Conservation (phyloP, 2,797 vertebrate genomes). For the Enteromius viviparus region DNA sequence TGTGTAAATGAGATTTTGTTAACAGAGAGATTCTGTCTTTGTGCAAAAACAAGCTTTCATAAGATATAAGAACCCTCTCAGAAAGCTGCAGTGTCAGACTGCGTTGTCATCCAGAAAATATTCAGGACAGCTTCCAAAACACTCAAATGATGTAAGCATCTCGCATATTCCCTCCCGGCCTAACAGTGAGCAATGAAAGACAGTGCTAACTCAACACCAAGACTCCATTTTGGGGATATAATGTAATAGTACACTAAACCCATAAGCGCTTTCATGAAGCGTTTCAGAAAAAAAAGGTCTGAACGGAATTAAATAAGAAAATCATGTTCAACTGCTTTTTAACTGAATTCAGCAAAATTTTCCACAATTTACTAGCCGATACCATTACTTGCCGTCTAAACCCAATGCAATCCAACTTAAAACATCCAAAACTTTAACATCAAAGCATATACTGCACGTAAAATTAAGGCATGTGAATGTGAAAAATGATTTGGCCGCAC, state of each 20-base stretch:
- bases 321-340: background rate
- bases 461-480: too few species aligned
- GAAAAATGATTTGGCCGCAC: too few species aligned
- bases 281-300: background rate
- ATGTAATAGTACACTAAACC: background rate
- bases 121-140: conserved; percentile 62
- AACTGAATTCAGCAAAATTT: background rate
- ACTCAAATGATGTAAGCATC: conserved; percentile 68
- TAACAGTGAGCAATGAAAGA: conserved; percentile 55
- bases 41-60: background rate
- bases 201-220: conserved; percentile 46
- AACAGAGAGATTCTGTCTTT: background rate
- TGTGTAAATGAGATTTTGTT: background rate
- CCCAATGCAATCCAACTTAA: too few species aligned
- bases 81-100: conserved; percentile 61
- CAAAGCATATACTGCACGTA: too few species aligned
- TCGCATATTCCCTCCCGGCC: conserved; percentile 72
- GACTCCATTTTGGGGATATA: conserved; percentile 59
- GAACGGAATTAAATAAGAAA: background rate
- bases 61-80: conserved; percentile 54
- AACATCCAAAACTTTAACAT: too few species aligned
- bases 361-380: background rate
- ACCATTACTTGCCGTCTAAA: background rate
- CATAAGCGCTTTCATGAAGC: background rate
- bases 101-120: conserved; percentile 62